phyloP scores from a whole-genome alignment of 2,888 invertebrate species.

The Panorpa germanica region DNA sequence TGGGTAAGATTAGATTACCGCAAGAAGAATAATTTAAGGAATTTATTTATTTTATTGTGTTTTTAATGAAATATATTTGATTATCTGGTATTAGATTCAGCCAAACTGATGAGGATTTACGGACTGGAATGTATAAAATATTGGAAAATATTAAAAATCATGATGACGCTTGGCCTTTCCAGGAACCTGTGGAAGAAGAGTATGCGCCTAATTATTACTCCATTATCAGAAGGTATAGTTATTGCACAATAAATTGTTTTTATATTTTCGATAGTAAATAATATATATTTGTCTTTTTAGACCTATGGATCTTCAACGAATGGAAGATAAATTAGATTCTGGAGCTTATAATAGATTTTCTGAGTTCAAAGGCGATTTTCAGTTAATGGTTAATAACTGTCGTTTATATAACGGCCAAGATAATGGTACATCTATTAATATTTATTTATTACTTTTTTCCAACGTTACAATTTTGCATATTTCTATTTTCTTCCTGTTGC shows the following conservation, averaged over 20 bases:
- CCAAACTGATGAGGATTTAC: slow-evolving; percentile 66
- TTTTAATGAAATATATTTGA: slow-evolving; percentile 4
- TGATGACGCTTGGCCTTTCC: slow-evolving; percentile 87
- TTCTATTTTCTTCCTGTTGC: not conserved
- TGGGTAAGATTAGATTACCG: too few relatives aligned
- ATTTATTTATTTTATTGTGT: too few relatives aligned
- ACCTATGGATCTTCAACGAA: slow-evolving; percentile 76
- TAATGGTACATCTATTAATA: slow-evolving; percentile 44
- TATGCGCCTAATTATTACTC: slow-evolving; percentile 75
- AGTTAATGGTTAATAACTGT: slow-evolving; percentile 84
- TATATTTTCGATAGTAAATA: slow-evolving; percentile 5
- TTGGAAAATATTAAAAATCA: slow-evolving; percentile 73
- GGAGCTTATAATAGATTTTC: slow-evolving; percentile 61
- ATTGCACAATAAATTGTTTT: too few relatives aligned
- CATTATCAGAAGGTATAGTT: slow-evolving; percentile 34
- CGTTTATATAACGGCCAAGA: slow-evolving; percentile 81
- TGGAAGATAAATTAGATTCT: slow-evolving; percentile 71
- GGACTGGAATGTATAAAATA: slow-evolving; percentile 84
- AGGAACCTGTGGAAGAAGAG: slow-evolving; percentile 83
- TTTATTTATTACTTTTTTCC: slow-evolving; percentile 3
- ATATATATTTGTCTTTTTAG: slow-evolving; percentile 18
- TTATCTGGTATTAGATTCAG: slow-evolving; percentile 40
- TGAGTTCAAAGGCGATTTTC: slow-evolving; percentile 75
- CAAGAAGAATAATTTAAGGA: too few relatives aligned
- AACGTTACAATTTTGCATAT: slow-evolving; percentile 8